Evolutionary conservation across 2,888 invertebrate species (phyloP), one percentile per base, ranked within the genome.

Genomic region (Dicranocentrus wangi): DNA sequence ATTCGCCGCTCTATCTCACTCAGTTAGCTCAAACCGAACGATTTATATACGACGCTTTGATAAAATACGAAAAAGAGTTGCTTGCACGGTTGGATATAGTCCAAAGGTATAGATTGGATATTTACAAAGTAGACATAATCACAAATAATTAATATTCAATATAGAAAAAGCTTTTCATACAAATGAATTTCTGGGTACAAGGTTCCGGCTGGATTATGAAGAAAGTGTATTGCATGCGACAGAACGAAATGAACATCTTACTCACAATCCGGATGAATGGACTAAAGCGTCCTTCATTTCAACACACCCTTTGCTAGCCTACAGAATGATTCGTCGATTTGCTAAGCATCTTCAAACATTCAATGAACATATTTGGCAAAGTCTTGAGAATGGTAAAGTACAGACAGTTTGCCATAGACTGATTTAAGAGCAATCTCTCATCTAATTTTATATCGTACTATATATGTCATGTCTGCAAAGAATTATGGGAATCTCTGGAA

Each of bases 281-380:
- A 2, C 27, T 1, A 63, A 60, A 66, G 82, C 82, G 0, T 17
- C 13, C 3, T 19, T 61, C n/a, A 32, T 82, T 61, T 19, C 82
- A 27, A 73, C 78, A 0, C 53, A 82, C 43, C 82, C 82, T 2
- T 10, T 69, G 0, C 42, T 68, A 1, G n/a, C 71, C 7, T 82
- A 72, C 25, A 73, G 80, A 17, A 84, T 84, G 84, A 82, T 84
- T 19, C 73, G 82, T 8, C 66, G 84, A 21, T 82, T 78, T 66
- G 13, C 78, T 2, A 65, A 27, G 3, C 78, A 82, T 61, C 72
- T 84, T 0, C 47, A 53, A 47, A 43, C 23, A 17, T 78, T 82
- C 21, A 47, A 28, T 27, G 68, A 68, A 5, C 58, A 82, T 21
- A 60, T 82, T 61, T 71, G 65, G 61, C 65, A 77, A 43, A 69